These are phyloP conservation scores for Sesamia inferens DNA, from an alignment of 2,888 invertebrate genomes.

Conservation along the genomic window DNA sequence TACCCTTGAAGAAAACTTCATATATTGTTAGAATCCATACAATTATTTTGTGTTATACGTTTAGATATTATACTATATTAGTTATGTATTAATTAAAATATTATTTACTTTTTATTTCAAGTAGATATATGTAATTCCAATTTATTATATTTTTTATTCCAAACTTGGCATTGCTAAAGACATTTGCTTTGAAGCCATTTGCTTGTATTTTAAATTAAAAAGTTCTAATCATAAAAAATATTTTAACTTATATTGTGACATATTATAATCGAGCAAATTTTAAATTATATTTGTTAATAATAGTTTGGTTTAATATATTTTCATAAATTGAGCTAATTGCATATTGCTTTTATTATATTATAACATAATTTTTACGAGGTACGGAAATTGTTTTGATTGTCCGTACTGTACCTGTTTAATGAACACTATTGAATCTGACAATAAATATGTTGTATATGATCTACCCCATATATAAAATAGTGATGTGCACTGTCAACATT, in stretches of 20 bases:
- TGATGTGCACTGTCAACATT: constrained; percentile 56
- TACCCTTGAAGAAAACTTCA: constrained; percentile 50
- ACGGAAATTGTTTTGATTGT: constrained; percentile 35
- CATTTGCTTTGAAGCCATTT: constrained; percentile 41
- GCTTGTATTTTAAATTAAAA: constrained; percentile 41
- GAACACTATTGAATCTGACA: constrained; percentile 64
- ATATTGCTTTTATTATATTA: constrained; percentile 44
- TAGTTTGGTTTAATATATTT: constrained; percentile 51
- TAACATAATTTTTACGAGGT: constrained; percentile 30
- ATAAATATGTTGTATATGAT: constrained; percentile 59
- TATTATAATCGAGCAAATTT: constrained; percentile 38
- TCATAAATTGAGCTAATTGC: constrained; percentile 43
- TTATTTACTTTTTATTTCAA: constrained; percentile 39
- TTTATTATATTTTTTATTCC: constrained; percentile 47
- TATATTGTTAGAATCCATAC: constrained; percentile 30
- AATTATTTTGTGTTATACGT: constrained; percentile 45
- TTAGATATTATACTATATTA: constrained; percentile 37
- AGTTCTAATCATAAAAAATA: constrained; percentile 31
- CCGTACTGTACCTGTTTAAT: constrained; percentile 35
- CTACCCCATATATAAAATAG: constrained; percentile 55
- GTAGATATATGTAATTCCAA: constrained; percentile 41
- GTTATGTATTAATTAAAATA: constrained; percentile 20
- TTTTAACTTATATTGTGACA: constrained; percentile 34
- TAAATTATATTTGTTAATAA: constrained; percentile 43
- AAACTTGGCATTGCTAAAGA: constrained; percentile 45